Base-by-base conservation (phyloP, 2,113 vertebrate genomes). In the Tonatia bakeri region DNA sequence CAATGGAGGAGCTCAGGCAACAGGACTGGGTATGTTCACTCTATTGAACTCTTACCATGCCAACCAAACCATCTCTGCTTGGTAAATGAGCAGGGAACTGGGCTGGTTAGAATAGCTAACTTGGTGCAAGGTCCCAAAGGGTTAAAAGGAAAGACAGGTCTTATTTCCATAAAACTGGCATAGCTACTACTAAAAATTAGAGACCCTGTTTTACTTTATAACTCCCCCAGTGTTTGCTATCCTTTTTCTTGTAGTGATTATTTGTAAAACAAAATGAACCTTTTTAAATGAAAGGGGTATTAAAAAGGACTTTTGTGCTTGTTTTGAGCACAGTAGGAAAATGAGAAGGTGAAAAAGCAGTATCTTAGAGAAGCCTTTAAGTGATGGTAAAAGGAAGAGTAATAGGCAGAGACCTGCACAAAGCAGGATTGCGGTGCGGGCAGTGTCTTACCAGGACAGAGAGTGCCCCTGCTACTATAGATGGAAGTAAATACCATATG, bases 141-240 rank as follows among this genome's bases (percentile, higher is more conserved):
- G 43, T 94, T 81, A 69, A 96, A 70, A 80, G 90, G 43, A 87
- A 91, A 80, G 26, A 70, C 69, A 91, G 24, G 36, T 88, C 28
- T 38, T 36, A 67, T 94, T 91, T 67, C 56, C 64, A 76, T 70
- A 59, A 82, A 88, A 84, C 36, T 6, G 15, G 56, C 4, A 59
- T 8, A 91, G 26, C 38, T 94, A 40, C 40, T 59, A 70, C 70
- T 84, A 90, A 90, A 92, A 77, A 56, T 84, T 93, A 43, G 77
- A 94, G 73, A 80, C 36, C 14, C 77, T 64, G 22, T 94, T 94
- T 96, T 88, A 3, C 43, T 91, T 94, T 91, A 50, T 96, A 96
- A 85, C 33, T 87, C 92, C 67, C 40, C 64, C 20, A 52, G n/a
- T 64, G 26, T 94, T 92, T 87, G 33, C 22, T 31, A 69, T 92